Conservation (phyloP, 1,140 invertebrate genomes). For the Epicauta chinensis region DNA sequence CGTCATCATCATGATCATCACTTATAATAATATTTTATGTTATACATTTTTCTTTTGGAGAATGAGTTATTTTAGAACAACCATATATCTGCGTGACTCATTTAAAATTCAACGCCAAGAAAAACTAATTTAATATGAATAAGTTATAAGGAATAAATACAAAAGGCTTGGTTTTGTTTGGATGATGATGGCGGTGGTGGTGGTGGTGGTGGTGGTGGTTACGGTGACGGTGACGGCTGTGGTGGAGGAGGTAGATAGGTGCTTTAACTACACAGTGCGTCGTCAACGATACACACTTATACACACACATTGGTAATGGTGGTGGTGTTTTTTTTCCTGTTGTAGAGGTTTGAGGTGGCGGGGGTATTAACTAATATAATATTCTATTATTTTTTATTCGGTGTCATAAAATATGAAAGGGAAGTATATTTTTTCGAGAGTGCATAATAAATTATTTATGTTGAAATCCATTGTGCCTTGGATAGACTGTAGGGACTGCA, state of each 20-base stretch:
- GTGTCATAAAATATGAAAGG: conserved; percentile 37
- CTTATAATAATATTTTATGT: conserved; percentile 32
- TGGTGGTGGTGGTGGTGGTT: no score
- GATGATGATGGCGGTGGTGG: no score
- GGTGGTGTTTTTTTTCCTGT: no score
- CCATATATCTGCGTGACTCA: conserved; percentile 37
- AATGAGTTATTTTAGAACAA: conserved; percentile 34
- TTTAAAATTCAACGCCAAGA: conserved; percentile 40
- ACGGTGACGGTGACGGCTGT: no score
- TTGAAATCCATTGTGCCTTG: conserved; percentile 38
- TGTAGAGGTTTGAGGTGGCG: conserved; percentile 8
- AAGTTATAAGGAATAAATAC: conserved; percentile 41
- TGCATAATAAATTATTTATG: conserved; percentile 40
- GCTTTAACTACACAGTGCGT: no score
- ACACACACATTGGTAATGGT: no score
- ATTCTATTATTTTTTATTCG: conserved; percentile 43
- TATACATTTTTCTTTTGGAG: conserved; percentile 30
- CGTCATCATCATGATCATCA: background rate
- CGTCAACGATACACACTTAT: no score
- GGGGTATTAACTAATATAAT: conserved; percentile 41
- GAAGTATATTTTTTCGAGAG: conserved; percentile 40
- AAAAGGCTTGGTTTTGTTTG: conserved; percentile 23
- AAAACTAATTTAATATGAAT: conserved; percentile 43
- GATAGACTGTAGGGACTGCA: conserved; percentile 23
- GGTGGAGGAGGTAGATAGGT: no score